A percentile compares a stretch with the other conserved stretches of the same genome.
Evolutionary conservation across 2,888 invertebrate species (phyloP).

Genomic region (Tholera decimalis): DNA sequence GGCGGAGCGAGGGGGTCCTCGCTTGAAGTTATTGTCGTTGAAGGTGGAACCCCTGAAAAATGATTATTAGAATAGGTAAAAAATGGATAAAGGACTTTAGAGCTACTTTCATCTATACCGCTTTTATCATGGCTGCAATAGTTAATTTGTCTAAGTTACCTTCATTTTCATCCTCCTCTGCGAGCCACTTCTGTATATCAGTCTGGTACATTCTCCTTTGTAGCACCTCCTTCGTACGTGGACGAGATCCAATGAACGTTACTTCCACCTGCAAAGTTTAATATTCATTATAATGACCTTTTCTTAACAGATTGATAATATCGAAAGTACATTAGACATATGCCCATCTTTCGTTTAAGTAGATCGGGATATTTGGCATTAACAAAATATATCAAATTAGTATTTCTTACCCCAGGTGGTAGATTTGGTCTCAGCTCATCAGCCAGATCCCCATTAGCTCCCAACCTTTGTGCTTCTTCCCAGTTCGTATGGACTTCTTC

Average conservation of each 20-base stretch:
- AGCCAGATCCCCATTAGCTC: slow-evolving; percentile 83
- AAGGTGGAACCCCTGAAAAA: slow-evolving; percentile 79
- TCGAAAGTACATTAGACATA: neutral
- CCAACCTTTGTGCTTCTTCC: slow-evolving; percentile 92
- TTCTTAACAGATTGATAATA: neutral
- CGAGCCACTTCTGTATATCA: slow-evolving; percentile 94
- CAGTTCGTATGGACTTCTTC: slow-evolving; percentile 94
- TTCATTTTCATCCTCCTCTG: slow-evolving; percentile 92
- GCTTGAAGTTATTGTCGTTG: slow-evolving; percentile 84
- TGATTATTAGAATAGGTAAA: neutral
- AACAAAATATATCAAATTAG: neutral
- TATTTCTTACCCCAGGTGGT: slow-evolving; percentile 81
- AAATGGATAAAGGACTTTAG: accelerated
- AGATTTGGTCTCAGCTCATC: slow-evolving; percentile 83
- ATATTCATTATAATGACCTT: neutral
- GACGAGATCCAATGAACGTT: slow-evolving; percentile 94
- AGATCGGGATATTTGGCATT: too few relatives aligned
- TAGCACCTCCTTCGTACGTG: slow-evolving; percentile 94
- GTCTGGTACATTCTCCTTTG: slow-evolving; percentile 94
- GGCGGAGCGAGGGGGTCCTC: slow-evolving; percentile 86
- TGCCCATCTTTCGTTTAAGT: neutral
- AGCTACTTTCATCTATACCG: neutral
- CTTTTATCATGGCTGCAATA: slow-evolving; percentile 51
- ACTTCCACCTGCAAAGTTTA: slow-evolving; percentile 81
- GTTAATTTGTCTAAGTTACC: slow-evolving; percentile 65